A percentile compares a stretch with the other conserved stretches of the same genome.
Conservation (phyloP, 2,113 vertebrate genomes). For the Pelodiscus sinensis region DNA sequence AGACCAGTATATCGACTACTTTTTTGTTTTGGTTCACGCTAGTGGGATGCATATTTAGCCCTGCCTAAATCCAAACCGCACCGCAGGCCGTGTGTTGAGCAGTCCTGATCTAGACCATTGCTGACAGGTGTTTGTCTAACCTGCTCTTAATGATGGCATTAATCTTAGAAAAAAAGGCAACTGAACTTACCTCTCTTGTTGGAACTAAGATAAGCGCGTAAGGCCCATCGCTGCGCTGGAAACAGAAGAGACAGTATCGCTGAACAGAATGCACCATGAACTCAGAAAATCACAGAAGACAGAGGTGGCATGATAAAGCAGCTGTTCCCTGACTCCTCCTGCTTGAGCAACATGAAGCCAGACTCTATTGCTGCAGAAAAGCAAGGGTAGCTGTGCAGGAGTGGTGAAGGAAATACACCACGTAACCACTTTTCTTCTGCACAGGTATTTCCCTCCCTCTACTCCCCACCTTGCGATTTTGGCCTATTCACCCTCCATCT, state of each 20-base stretch:
- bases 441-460: neutral
- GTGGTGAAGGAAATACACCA: neutral
- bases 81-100: too few species aligned
- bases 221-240: constrained; percentile 88
- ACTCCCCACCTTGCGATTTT: neutral
- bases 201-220: constrained; percentile 92
- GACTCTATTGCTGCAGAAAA: neutral
- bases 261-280: neutral
- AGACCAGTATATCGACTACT: too few species aligned
- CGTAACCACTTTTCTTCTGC: neutral
- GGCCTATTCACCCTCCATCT: neutral
- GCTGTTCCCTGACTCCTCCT: neutral
- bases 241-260: constrained; percentile 4
- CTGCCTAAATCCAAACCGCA: too few species aligned
- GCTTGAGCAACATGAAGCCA: neutral
- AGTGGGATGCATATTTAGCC: too few species aligned
- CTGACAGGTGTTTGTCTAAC: too few species aligned
- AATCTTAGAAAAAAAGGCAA: fast-evolving
- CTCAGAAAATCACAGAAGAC: neutral
- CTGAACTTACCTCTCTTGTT: constrained; percentile 94
- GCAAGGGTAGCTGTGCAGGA: neutral
- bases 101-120: too few species aligned
- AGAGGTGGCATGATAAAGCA: neutral
- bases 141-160: neutral
- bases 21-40: too few species aligned